These are phyloP conservation scores for Protophormia terraenovae DNA, from an alignment of 2,888 invertebrate species.

Conservation along the genomic window DNA sequence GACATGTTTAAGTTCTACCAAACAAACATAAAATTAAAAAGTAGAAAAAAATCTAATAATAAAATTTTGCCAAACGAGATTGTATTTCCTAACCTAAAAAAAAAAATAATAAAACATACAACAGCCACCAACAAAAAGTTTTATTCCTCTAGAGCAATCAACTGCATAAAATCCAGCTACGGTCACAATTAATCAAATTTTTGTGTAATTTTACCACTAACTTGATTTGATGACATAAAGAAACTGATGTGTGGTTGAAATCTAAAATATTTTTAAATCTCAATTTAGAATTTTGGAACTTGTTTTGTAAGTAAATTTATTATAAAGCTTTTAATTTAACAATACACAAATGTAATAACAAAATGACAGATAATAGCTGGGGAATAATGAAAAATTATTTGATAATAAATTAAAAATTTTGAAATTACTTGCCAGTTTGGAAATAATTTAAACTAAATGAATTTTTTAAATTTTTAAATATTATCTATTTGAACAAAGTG, in stretches of 20 bases:
- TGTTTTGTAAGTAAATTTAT: slow-evolving; percentile 17
- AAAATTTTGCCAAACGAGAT: background rate
- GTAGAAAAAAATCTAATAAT: background rate
- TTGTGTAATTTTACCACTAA: slow-evolving; percentile 23
- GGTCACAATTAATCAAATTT: slow-evolving; percentile 42
- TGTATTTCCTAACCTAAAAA: no score
- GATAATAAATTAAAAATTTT: no score
- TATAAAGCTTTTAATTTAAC: background rate
- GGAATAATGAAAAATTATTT: no score
- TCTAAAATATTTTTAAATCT: background rate
- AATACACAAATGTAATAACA: no score
- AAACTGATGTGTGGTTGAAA: background rate
- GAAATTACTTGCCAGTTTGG: no score
- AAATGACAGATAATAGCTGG: no score
- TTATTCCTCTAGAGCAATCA: background rate
- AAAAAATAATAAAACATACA: background rate
- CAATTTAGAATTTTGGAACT: background rate
- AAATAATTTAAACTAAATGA: no score
- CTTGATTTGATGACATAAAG: slow-evolving; percentile 27
- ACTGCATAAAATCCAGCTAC: background rate
- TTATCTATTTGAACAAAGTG: no score
- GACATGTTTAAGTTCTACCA: slow-evolving; percentile 60
- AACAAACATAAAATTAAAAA: background rate
- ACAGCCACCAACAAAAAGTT: background rate
- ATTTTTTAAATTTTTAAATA: no score